These are phyloP conservation scores for Zonotrichia albicollis DNA, from an alignment of 2,797 vertebrate species.

Conservation along the genomic window DNA sequence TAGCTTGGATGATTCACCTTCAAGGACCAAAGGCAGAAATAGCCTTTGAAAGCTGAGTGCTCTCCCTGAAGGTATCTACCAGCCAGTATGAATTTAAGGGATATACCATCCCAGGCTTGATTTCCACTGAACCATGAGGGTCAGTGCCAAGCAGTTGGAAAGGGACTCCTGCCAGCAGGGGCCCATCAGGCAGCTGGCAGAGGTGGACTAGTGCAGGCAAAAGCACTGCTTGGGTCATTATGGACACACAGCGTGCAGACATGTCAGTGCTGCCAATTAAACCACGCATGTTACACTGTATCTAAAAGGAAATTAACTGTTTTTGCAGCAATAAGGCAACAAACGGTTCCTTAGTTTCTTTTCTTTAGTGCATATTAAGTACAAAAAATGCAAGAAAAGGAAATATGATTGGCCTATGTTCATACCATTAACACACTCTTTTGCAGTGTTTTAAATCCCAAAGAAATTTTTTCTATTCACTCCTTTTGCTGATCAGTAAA, in stretches of 20 bases:
- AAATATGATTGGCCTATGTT: background rate
- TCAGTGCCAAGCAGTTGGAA: background rate
- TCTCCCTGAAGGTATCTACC: background rate
- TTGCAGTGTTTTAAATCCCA: background rate
- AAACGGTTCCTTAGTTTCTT: background rate
- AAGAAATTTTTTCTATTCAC: background rate
- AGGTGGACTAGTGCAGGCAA: background rate
- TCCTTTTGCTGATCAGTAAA: background rate
- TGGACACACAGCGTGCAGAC: accelerated
- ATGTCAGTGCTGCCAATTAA: background rate
- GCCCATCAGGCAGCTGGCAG: background rate
- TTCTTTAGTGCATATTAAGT: background rate
- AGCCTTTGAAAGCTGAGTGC: background rate
- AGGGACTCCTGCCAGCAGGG: background rate
- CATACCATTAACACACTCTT: background rate
- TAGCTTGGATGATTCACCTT: background rate
- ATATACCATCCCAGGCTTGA: background rate
- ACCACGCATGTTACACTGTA: background rate
- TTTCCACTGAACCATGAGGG: background rate
- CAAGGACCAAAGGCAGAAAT: background rate
- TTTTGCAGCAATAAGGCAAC: background rate
- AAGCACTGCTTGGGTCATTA: background rate
- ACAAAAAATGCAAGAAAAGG: background rate
- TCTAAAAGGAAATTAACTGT: background rate
- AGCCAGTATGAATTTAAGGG: background rate